These are phyloP conservation scores for Saccostrea cuccullata DNA, from an alignment of 1,140 invertebrate species.

Conservation along the genomic window DNA sequence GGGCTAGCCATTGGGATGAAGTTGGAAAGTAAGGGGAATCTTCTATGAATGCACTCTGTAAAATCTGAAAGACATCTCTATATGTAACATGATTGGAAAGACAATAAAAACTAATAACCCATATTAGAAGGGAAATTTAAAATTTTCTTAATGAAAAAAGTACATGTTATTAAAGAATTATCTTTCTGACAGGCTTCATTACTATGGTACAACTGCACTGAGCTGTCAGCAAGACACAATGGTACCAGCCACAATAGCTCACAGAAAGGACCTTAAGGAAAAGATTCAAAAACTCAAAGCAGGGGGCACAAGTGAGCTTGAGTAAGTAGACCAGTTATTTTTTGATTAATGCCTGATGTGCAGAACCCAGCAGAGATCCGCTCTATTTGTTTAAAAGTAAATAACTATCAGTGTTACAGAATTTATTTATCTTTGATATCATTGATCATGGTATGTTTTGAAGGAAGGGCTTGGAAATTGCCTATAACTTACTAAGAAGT, in stretches of 20 bases:
- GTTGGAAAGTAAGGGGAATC: slow-evolving; percentile 73
- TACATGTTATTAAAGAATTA: not conserved
- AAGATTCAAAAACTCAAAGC: slow-evolving; percentile 77
- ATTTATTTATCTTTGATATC: no score
- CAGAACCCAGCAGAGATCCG: no score
- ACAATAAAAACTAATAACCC: not conserved
- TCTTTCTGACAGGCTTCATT: slow-evolving; percentile 74
- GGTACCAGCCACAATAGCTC: slow-evolving; percentile 78
- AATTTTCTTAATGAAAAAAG: not conserved
- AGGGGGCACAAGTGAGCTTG: slow-evolving; percentile 78
- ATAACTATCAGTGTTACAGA: no score
- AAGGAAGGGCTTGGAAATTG: slow-evolving; percentile 77
- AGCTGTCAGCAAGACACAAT: slow-evolving; percentile 77
- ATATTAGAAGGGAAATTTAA: not conserved
- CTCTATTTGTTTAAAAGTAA: no score
- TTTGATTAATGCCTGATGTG: no score
- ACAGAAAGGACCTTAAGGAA: slow-evolving; percentile 79
- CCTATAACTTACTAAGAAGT: slow-evolving; percentile 76
- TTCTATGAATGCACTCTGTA: not conserved
- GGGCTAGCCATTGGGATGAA: slow-evolving; percentile 79
- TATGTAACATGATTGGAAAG: not conserved
- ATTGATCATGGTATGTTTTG: slow-evolving; percentile 19
- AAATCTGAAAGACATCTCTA: no score
- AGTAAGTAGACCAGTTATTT: slow-evolving; percentile 69
- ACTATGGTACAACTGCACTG: slow-evolving; percentile 75